Base-by-base conservation (phyloP, 2,113 vertebrate species). In the Zapornia atra region DNA sequence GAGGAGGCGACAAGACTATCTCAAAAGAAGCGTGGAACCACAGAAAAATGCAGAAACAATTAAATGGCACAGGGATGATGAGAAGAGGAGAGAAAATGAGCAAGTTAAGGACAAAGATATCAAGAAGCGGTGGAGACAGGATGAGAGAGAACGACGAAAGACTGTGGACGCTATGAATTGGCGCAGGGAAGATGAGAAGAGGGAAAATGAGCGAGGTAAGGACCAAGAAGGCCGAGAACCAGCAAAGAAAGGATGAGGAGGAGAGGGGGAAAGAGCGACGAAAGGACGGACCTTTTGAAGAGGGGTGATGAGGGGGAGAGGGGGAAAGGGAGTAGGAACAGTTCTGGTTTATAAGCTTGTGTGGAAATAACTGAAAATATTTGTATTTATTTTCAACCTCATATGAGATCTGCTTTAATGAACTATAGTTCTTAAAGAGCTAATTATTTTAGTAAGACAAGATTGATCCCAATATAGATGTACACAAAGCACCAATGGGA, bases 71-170 rank as follows among this genome's bases (percentile, higher is more conserved):
- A 97, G 96, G 91, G 96, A 97, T 95, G 96, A 97, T 95, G 96
- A 97, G 96, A 97, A 97, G 96, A 96, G 95, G 95, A 96, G 96
- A 96, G 96, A 97, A 97, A 97, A 97, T 95, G 96, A 97, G 94
- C 96, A 97, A 97, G 94, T 97, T 96, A 97, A 97, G 96, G 96
- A 97, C 94, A 97, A 97, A 63, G 96, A 97, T 89, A 96, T 97
- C 96, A 97, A 97, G 96, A 97, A 96, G 81, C 93, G 96, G 38
- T 97, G 96, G 96, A 97, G 96, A 96, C 96, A 97, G 96, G 96
- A 97, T 97, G 96, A 97, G 94, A 94, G 94, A 96, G 96, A 97
- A 72, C 96, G 96, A 71, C 96, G 96, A n/a, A 97, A 86, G 96
- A 97, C 92, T 94, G 95, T 97, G 96, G 96, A 97, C 94, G 53